Evolutionary conservation across 37 sponge, comb jelly and placozoan species (phyloP), one percentile per base, ranked within the genome.

Genomic region (Hormiphora californensis): DNA sequence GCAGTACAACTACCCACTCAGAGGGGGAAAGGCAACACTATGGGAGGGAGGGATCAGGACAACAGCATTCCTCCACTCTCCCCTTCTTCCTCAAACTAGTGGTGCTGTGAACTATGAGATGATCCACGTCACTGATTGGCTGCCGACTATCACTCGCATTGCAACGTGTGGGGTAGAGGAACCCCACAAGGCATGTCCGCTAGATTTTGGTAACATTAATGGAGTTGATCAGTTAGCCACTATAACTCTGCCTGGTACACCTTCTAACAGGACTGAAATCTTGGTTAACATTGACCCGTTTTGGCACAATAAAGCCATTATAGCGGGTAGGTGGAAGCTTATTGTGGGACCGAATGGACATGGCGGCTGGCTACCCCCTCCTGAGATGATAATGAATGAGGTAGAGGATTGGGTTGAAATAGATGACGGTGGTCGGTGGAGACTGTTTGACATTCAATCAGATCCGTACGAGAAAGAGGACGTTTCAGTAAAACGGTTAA

Each of bases 41-140:
- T 73, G 81, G 81, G 81, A 73, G 81, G 81, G 81, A 32, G 81
- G 81, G 25, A 73, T 73, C 81, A 39, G 81, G 22, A 43, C 81
- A 39, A 25, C 81, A 1, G 34, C 81, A 8, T 73, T 73, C 22
- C 21, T 73, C 43, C 3, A 73, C 81, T 73, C 81, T 7, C 81
- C 81, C 39, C 81, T 73, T 1, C 23, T 73, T n/a, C n/a, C n/a
- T n/a, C n/a, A n/a, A n/a, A n/a, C n/a, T n/a, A 39, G 81, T 0
- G 81, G 81, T 23, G 49, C 21, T 37, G 46, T 40, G 27, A 73
- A 40, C 35, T 4, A 36, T 4, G 81, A 73, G 22, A 4, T 73
- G 22, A 73, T 73, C n/a, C 81, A 73, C 27, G 81, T 73, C 19
- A 73, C 81, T n/a, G 81, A 73, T 36, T 73, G 81, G 81, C 22